phyloP scores from a whole-genome alignment of 2,113 vertebrate genomes.

The Myotis lucifugus region DNA sequence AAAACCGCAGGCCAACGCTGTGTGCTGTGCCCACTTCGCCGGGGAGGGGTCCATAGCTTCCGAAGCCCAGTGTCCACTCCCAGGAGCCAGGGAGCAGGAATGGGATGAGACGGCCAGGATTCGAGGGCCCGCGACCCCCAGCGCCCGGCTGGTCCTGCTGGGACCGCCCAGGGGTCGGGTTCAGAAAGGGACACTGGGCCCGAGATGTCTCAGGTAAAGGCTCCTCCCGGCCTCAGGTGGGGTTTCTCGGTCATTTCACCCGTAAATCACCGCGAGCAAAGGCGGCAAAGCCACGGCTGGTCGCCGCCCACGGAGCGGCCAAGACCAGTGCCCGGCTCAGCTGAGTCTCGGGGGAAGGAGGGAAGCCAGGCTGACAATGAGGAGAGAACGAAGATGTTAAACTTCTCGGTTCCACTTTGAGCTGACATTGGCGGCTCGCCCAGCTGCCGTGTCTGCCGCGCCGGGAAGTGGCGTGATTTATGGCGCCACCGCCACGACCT shows the following conservation, averaged over 20 bases:
- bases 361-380: neutral
- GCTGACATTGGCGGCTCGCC: constrained; percentile 74
- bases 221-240: neutral
- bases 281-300: neutral
- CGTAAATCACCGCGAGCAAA: neutral
- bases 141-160: no score
- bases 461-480: constrained; percentile 78
- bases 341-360: neutral
- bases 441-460: constrained; percentile 68
- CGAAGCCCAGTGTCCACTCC: neutral
- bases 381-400: constrained; percentile 65
- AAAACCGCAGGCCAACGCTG: neutral
- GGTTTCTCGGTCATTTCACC: neutral
- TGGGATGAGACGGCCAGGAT: neutral
- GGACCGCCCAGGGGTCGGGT: neutral
- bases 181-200: neutral
- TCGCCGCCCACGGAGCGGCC: neutral
- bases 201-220: neutral
- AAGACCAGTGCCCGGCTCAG: neutral
- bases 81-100: neutral
- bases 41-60: neutral
- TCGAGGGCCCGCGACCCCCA: no score
- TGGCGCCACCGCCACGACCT: constrained; percentile 69
- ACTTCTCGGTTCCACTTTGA: constrained; percentile 74
- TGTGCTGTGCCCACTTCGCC: neutral